Conservation (phyloP, 2,888 invertebrate species). For the Xanthorhoe designata region DNA sequence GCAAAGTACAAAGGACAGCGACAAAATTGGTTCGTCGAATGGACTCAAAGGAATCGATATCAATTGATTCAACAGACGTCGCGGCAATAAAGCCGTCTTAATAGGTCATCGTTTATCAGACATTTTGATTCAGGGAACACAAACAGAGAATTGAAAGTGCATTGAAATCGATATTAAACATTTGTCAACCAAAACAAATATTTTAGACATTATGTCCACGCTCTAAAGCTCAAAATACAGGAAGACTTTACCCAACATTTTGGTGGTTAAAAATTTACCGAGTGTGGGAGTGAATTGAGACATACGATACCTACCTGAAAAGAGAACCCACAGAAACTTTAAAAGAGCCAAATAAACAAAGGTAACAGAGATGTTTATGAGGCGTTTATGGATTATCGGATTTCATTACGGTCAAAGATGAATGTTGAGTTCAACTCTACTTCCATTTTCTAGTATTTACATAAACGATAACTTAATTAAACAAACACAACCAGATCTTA, state of each 20-base stretch:
- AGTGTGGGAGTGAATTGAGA: conserved; percentile 64
- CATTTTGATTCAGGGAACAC: conserved; percentile 55
- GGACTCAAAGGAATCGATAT: conserved; percentile 42
- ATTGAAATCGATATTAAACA: conserved; percentile 27
- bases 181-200: neutral
- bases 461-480: conserved; percentile 23
- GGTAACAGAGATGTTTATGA: conserved; percentile 54
- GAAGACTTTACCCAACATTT: conserved; percentile 6
- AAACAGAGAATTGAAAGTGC: conserved; percentile 49
- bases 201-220: conserved; percentile 19
- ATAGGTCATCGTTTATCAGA: conserved; percentile 55
- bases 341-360: conserved; percentile 64
- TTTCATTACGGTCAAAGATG: conserved; percentile 47
- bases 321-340: conserved; percentile 57
- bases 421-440: conserved; percentile 16
- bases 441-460: conserved; percentile 20
- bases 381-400: conserved; percentile 47
- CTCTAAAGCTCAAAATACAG: conserved; percentile 31
- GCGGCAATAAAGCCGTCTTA: conserved; percentile 52
- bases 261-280: conserved; percentile 22
- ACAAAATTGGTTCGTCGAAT: conserved; percentile 39
- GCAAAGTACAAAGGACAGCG: conserved; percentile 23
- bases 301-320: conserved; percentile 71
- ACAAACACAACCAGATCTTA: neutral
- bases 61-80: conserved; percentile 53